These are phyloP conservation scores for Melanargia galathea DNA, from an alignment of 2,888 invertebrate genomes.

Conservation along the genomic window DNA sequence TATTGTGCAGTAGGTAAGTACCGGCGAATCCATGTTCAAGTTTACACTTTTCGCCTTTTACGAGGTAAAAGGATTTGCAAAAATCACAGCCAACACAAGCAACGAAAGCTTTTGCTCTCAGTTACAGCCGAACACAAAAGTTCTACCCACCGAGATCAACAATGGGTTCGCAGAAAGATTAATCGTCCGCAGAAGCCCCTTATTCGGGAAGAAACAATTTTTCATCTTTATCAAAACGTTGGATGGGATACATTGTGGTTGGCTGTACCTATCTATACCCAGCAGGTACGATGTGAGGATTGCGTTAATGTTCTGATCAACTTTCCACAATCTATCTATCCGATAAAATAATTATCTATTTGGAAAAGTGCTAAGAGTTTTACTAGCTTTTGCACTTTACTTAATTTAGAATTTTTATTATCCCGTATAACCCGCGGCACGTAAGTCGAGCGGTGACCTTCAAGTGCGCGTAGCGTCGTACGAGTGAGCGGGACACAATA, in stretches of 20 bases:
- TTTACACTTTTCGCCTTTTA: constrained; percentile 24
- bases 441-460: too few species aligned
- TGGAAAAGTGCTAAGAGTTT: too few species aligned
- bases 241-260: constrained; percentile 55
- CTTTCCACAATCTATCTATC: background rate
- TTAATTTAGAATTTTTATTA: too few species aligned
- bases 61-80: constrained; percentile 41
- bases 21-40: constrained; percentile 1
- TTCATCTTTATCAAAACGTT: constrained; percentile 79
- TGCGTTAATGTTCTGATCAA: constrained; percentile 3
- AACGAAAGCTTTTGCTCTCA: constrained; percentile 69
- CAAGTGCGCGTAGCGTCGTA: too few species aligned
- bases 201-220: constrained; percentile 73
- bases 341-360: background rate
- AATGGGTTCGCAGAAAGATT: constrained; percentile 77
- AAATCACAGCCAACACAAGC: constrained; percentile 65
- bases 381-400: too few species aligned
- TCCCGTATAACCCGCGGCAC: too few species aligned
- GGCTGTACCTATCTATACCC: constrained; percentile 35
- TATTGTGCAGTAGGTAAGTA: background rate
- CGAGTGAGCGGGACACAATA: too few species aligned
- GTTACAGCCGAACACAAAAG: constrained; percentile 72
- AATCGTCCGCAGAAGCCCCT: constrained; percentile 75
- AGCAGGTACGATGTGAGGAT: constrained; percentile 6
- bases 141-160: constrained; percentile 68